Conservation (phyloP, 2,113 vertebrate species). For the Gulo gulo region DNA sequence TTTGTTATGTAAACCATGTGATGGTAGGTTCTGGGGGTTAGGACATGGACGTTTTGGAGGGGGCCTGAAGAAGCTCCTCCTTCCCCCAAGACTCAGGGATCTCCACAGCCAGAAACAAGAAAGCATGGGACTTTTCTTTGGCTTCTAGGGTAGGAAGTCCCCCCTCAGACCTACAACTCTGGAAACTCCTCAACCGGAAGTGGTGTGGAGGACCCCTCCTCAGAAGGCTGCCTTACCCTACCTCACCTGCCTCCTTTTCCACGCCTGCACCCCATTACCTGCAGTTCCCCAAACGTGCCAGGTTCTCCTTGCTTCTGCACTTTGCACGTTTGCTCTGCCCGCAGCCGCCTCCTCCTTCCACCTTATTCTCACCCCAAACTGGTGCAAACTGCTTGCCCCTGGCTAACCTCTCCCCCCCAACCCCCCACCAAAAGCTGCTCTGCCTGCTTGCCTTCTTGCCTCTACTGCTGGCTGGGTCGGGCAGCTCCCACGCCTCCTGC, state of each 20-base stretch:
- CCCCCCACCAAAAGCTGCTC: background rate
- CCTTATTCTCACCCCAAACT: background rate
- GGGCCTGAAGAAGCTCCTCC: too few relatives aligned
- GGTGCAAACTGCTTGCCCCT: background rate
- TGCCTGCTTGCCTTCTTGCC: background rate
- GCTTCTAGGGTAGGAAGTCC: background rate
- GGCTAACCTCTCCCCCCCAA: background rate
- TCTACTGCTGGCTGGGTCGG: background rate
- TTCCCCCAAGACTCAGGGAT: background rate
- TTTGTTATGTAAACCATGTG: background rate
- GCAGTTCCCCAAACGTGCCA: accelerated
- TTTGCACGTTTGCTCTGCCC: background rate
- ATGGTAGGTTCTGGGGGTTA: background rate
- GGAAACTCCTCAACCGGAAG: background rate
- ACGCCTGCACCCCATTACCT: accelerated
- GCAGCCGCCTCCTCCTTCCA: background rate
- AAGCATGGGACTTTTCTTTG: background rate
- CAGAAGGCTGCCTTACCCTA: accelerated
- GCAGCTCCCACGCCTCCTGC: background rate
- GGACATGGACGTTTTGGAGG: background rate
- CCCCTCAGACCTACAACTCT: background rate
- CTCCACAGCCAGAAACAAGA: background rate
- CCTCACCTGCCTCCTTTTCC: background rate
- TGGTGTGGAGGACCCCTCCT: background rate
- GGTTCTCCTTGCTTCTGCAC: background rate